Evolutionary conservation across 2,113 vertebrate genomes (phyloP).

Genomic region (Corythornis madagascariensis): DNA sequence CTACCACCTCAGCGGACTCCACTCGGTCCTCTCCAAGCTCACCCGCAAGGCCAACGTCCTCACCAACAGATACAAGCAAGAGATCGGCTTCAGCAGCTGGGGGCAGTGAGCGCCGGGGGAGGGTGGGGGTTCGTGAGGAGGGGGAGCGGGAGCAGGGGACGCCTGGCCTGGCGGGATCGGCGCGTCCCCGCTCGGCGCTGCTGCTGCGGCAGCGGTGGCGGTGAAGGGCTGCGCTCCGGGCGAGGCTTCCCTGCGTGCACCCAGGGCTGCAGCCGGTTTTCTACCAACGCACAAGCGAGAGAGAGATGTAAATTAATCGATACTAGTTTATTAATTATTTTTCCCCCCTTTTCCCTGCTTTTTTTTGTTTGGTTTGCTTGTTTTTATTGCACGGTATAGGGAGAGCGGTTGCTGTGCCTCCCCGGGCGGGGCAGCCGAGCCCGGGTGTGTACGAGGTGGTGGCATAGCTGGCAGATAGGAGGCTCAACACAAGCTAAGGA

Average conservation of each 20-base stretch:
- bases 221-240: not conserved
- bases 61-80: constrained; percentile 95
- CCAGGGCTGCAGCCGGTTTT: constrained; percentile 60
- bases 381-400: constrained; percentile 46
- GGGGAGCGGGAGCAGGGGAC: not conserved
- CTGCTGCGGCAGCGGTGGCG: constrained; percentile 29
- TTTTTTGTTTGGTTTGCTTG: not conserved
- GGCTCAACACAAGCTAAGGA: constrained; percentile 67
- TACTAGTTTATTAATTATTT: constrained; percentile 72
- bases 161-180: not conserved
- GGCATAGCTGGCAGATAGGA: constrained; percentile 41
- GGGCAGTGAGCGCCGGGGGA: constrained; percentile 77
- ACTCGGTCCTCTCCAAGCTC: constrained; percentile 91
- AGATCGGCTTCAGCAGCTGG: constrained; percentile 90
- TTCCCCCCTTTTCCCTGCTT: not conserved
- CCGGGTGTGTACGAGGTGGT: constrained; percentile 28
- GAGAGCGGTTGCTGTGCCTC: constrained; percentile 23
- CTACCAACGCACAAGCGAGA: constrained; percentile 72
- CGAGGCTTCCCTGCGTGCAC: constrained; percentile 9
- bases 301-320: constrained; percentile 71
- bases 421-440: not conserved
- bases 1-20: constrained; percentile 91
- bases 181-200: constrained; percentile 58
- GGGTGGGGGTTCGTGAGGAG: not conserved
- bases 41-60: constrained; percentile 91